Percentiles rank a stretch among this genome's conserved stretches.
Evolutionary conservation across 2,113 vertebrate species (phyloP).

Genomic region (Pygoscelis antarcticus): DNA sequence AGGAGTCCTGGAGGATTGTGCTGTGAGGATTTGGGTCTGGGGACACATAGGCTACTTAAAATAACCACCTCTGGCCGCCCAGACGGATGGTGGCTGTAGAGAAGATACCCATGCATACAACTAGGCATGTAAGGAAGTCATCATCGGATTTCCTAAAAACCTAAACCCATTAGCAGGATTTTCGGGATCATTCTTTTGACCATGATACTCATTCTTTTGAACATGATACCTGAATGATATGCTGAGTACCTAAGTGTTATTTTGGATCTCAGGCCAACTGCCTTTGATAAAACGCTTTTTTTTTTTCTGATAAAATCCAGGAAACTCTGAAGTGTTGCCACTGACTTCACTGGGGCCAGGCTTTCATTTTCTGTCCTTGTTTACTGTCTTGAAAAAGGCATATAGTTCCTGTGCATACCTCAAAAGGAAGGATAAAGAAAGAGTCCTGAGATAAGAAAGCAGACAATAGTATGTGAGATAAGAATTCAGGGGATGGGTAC

Average conservation of each 20-base stretch:
- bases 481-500: slow-evolving; percentile 16
- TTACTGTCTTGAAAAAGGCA: background rate
- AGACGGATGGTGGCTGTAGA: background rate
- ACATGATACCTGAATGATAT: background rate
- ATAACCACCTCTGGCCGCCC: background rate
- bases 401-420: background rate
- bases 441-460: slow-evolving; percentile 39
- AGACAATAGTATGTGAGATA: slow-evolving; percentile 43
- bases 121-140: background rate
- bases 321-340: background rate
- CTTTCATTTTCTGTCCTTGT: slow-evolving; percentile 31
- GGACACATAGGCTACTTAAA: background rate
- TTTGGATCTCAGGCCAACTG: background rate
- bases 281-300: background rate
- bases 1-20: background rate
- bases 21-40: background rate
- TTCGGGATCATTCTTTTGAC: background rate
- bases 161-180: background rate
- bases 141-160: background rate
- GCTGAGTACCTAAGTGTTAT: background rate
- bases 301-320: background rate
- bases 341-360: background rate
- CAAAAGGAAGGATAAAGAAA: slow-evolving; percentile 27
- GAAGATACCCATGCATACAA: background rate
- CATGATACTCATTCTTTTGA: background rate